phyloP scores from a whole-genome alignment of 1,140 invertebrate species.

The Macrobrachium rosenbergii region DNA sequence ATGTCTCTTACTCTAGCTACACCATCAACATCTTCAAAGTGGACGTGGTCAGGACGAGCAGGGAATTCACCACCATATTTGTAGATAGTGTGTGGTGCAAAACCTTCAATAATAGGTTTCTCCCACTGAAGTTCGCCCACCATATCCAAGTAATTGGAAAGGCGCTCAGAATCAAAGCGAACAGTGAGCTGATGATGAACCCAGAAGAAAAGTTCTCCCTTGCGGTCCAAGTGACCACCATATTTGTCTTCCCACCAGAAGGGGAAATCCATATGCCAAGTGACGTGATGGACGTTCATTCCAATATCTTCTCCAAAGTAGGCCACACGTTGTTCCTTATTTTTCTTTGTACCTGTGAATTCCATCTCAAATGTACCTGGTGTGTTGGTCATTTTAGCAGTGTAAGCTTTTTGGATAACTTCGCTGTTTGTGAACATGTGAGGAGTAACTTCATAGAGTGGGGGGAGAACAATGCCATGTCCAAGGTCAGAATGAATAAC shows the following conservation, averaged over 20 bases:
- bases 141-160: constrained; percentile 71
- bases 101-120: constrained; percentile 73
- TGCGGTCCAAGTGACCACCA: constrained; percentile 67
- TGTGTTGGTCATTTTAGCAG: constrained; percentile 68
- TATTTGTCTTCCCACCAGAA: constrained; percentile 71
- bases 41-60: constrained; percentile 72
- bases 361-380: constrained; percentile 64
- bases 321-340: constrained; percentile 72
- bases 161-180: constrained; percentile 72
- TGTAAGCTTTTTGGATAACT: constrained; percentile 67
- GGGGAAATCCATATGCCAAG: constrained; percentile 72
- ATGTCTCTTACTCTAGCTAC: constrained; percentile 69
- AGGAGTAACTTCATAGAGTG: constrained; percentile 77
- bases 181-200: constrained; percentile 73
- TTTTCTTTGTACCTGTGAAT: constrained; percentile 62
- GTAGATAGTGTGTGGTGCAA: constrained; percentile 75
- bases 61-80: constrained; percentile 78
- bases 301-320: constrained; percentile 80
- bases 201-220: constrained; percentile 71
- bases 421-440: constrained; percentile 72
- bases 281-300: constrained; percentile 79
- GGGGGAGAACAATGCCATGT: constrained; percentile 71
- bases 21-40: constrained; percentile 72
- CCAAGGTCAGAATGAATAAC: constrained; percentile 21
- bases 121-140: constrained; percentile 71